Base-by-base conservation (phyloP, 2,113 vertebrate species). In the Sitta europaea region DNA sequence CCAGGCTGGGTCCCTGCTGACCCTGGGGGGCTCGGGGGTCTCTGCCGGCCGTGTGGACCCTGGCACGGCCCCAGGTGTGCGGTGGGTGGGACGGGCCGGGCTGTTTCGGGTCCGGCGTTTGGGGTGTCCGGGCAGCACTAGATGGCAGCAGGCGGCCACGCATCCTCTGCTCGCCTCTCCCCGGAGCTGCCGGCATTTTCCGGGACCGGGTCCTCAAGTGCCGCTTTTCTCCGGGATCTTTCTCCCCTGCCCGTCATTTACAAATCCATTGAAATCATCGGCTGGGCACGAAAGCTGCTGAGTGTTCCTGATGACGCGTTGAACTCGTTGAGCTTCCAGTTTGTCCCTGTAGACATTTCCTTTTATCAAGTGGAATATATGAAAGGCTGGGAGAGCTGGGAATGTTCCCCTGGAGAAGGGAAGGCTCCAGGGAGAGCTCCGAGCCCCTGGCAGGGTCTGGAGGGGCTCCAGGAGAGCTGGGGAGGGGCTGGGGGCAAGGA, bases 121-220 rank as follows among this genome's bases (percentile, higher is more conserved):
- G 9, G 14, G 31, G 27, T 19, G 48, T 4, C 7, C 23, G 0
- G 24, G 0, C 3, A 55, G 50, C 96, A 74, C 79, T 62, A 94
- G 93, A 33, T 95, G 93, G 96, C 96, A 84, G 87, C 90, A 93
- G 61, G 66, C 11, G n/a, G 65, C 63, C 76, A 5, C 2, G 6
- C 33, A 81, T 3, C 23, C 14, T 28, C 18, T 16, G 35, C 53
- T 68, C 57, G 42, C 42, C 28, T n/a, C 38, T 12, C 53, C 33
- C 15, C 51, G 2, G 4, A 11, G 3, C 1, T 5, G 16, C 5
- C 7, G 58, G 5, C 4, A 9, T 70, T 67, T 36, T 16, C 45
- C 48, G 33, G 27, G 33, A 28, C 12, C 40, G 11, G n/a, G 4
- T 20, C 38, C 29, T 17, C 33, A 5, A 24, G 43, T 0, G n/a